phyloP scores from a whole-genome alignment of 2,888 invertebrate genomes.

The Ichneumoninae sp. region DNA sequence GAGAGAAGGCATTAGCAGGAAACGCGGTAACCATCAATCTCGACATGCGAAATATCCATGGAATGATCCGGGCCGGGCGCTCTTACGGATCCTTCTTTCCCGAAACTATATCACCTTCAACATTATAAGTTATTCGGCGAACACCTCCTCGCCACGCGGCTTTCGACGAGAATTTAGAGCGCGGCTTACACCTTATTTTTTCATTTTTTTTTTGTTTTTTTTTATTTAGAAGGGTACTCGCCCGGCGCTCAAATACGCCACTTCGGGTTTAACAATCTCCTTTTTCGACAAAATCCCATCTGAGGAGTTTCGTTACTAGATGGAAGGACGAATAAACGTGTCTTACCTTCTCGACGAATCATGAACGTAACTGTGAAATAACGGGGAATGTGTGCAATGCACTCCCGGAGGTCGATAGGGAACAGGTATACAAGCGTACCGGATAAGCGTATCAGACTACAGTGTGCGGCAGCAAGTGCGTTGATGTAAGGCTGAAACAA shows the following conservation, averaged over 20 bases:
- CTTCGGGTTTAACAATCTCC: neutral
- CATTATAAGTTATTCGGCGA: slow-evolving; percentile 35
- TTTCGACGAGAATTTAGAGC: slow-evolving; percentile 14
- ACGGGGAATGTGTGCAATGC: neutral
- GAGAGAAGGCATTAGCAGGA: slow-evolving; percentile 72
- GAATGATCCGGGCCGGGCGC: slow-evolving; percentile 54
- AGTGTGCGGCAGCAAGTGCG: slow-evolving; percentile 9
- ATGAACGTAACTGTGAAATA: neutral
- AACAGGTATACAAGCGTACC: neutral
- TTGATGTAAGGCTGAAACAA: slow-evolving; percentile 29
- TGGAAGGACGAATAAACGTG: neutral
- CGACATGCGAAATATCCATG: slow-evolving; percentile 75
- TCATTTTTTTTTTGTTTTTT: neutral
- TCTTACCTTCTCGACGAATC: neutral
- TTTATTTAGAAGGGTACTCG: too few species aligned
- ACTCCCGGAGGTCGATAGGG: neutral
- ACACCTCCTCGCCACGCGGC: neutral
- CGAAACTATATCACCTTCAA: slow-evolving; percentile 18
- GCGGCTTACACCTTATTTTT: neutral
- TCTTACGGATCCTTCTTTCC: slow-evolving; percentile 38
- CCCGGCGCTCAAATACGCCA: too few species aligned
- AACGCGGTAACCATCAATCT: slow-evolving; percentile 77
- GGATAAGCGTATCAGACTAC: neutral
- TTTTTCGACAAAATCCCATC: neutral
- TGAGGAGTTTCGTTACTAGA: too few species aligned